A percentile compares a stretch with the other conserved stretches of the same genome.
Conservation (phyloP, 2,113 vertebrate species). For the Laticauda colubrina region DNA sequence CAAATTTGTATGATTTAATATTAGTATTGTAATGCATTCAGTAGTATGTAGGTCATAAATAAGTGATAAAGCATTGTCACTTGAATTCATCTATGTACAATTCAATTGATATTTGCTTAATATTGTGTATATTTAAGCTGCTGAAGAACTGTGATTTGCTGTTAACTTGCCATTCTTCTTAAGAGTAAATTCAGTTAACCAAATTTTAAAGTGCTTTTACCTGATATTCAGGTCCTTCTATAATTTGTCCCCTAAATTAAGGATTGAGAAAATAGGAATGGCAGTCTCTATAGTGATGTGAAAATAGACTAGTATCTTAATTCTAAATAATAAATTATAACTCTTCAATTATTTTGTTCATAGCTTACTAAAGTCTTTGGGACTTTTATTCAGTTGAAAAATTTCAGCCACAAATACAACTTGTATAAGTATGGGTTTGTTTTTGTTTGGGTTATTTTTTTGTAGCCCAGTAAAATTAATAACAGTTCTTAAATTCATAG, state of each 20-base stretch:
- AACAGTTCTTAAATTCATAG: neutral
- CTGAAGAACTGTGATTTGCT: neutral
- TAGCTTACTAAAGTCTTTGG: neutral
- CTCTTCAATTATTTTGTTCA: neutral
- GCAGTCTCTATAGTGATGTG: neutral
- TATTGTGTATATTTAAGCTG: neutral
- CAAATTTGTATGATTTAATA: neutral
- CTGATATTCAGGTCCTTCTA: neutral
- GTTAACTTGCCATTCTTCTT: neutral
- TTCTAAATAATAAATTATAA: neutral
- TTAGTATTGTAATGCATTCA: neutral
- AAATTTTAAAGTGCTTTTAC: neutral
- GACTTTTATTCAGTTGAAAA: neutral
- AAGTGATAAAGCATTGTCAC: neutral
- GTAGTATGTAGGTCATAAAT: neutral
- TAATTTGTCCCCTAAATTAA: neutral
- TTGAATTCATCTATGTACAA: neutral
- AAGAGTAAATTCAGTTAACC: neutral
- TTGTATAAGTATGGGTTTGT: neutral
- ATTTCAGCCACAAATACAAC: neutral
- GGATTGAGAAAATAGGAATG: neutral
- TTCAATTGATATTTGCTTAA: neutral
- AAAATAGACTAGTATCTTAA: neutral
- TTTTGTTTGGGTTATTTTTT: neutral
- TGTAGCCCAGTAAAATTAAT: neutral